These are phyloP conservation scores for Rhabdornis inornatus DNA, from an alignment of 2,113 vertebrate genomes.

Conservation along the genomic window DNA sequence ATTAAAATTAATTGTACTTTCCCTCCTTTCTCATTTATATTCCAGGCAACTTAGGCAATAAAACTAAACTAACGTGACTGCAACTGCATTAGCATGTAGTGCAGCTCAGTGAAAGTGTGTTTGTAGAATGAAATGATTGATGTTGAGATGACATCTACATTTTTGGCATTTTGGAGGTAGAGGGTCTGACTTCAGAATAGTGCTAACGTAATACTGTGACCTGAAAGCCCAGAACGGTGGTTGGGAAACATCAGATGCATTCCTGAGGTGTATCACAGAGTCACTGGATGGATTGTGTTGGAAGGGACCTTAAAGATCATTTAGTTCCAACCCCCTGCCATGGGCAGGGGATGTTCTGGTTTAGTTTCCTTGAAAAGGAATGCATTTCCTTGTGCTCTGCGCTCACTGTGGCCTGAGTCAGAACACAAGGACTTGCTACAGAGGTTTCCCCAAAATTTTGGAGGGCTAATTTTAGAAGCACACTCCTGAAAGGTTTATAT, in stretches of 20 bases:
- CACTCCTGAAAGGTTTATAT: neutral
- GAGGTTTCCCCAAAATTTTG: neutral
- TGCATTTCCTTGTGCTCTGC: neutral
- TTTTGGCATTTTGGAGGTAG: neutral
- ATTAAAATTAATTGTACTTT: neutral
- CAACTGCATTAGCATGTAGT: neutral
- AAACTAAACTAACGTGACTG: neutral
- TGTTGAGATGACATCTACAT: neutral
- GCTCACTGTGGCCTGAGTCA: neutral
- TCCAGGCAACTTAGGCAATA: neutral
- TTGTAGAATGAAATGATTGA: neutral
- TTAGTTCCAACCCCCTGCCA: neutral
- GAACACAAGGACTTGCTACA: neutral
- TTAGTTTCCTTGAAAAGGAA: neutral
- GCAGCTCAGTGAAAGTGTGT: neutral
- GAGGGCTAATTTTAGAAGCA: neutral
- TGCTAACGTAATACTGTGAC: neutral
- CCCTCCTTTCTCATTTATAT: neutral
- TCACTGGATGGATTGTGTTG: neutral
- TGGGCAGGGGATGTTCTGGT: neutral
- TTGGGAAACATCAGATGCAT: neutral
- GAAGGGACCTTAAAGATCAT: neutral
- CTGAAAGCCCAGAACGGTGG: neutral
- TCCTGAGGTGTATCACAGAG: neutral
- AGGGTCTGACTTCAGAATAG: neutral